Evolutionary conservation across 2,797 vertebrate species (phyloP).

Genomic region (Graptemys geographica): DNA sequence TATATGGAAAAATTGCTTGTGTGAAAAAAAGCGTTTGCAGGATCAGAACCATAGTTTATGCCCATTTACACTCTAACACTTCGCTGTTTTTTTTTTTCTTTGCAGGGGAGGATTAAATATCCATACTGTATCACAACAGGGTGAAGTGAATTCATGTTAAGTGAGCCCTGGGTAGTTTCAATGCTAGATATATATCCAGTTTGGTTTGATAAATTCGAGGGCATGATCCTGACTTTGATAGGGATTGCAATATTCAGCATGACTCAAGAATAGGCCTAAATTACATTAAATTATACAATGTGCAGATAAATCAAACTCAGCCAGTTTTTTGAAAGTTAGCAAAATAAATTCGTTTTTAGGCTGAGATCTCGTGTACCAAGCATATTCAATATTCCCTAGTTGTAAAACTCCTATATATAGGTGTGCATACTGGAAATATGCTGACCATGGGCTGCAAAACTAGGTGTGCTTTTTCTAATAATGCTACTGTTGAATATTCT

Average conservation of each 20-base stretch:
- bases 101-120: fast-evolving
- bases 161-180: not conserved
- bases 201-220: not conserved
- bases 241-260: not conserved
- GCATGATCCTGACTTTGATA: not conserved
- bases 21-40: not conserved
- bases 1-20: not conserved
- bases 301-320: not conserved
- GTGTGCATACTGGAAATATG: not conserved
- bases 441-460: not conserved
- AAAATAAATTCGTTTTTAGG: not conserved
- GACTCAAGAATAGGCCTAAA: not conserved
- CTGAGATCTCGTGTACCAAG: not conserved
- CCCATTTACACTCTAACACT: not conserved
- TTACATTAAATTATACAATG: not conserved
- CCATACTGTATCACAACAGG: not conserved
- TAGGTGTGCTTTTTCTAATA: not conserved
- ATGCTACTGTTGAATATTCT: not conserved
- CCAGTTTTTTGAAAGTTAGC: not conserved
- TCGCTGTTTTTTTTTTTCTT: not conserved
- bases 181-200: not conserved
- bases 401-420: not conserved
- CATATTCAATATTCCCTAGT: not conserved
- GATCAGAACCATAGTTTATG: not conserved
- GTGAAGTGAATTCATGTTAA: not conserved